These are phyloP conservation scores for Mnemiopsis leidyi DNA, from an alignment of 37 sponge, comb jelly and placozoan species.

Conservation along the genomic window DNA sequence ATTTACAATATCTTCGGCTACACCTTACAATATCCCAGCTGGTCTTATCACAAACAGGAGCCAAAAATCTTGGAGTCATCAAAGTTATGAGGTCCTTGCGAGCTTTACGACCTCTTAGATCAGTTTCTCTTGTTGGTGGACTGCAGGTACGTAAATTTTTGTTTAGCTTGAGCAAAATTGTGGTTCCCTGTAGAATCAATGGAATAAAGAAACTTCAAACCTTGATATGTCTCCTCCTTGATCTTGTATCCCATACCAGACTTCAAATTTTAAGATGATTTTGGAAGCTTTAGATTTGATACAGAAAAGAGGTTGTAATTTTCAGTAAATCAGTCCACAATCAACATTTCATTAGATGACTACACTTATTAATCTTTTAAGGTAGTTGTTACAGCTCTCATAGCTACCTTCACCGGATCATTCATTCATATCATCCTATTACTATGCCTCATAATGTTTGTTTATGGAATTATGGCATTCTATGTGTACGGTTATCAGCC, in stretches of 20 bases:
- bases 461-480: conserved; percentile 60
- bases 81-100: conserved; percentile 45
- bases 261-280: too few species aligned
- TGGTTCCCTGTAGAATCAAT: not conserved
- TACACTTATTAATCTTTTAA: not conserved
- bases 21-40: too few species aligned
- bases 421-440: conserved; percentile 37
- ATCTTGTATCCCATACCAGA: not conserved
- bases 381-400: conserved; percentile 65
- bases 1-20: too few species aligned
- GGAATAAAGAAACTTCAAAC: not conserved
- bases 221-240: not conserved
- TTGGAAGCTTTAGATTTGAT: too few species aligned
- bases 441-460: conserved; percentile 43
- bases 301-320: too few species aligned
- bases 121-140: conserved; percentile 38
- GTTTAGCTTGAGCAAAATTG: too few species aligned
- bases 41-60: conserved; percentile 40
- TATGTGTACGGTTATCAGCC: conserved; percentile 46
- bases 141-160: conserved; percentile 62
- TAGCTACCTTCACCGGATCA: conserved; percentile 41
- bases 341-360: too few species aligned
- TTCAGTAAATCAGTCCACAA: too few species aligned
- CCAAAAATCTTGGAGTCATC: conserved; percentile 40
- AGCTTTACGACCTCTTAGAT: conserved; percentile 32